Base-by-base conservation (phyloP, 2,888 invertebrate genomes). In the Drosophila mayaguana region DNA sequence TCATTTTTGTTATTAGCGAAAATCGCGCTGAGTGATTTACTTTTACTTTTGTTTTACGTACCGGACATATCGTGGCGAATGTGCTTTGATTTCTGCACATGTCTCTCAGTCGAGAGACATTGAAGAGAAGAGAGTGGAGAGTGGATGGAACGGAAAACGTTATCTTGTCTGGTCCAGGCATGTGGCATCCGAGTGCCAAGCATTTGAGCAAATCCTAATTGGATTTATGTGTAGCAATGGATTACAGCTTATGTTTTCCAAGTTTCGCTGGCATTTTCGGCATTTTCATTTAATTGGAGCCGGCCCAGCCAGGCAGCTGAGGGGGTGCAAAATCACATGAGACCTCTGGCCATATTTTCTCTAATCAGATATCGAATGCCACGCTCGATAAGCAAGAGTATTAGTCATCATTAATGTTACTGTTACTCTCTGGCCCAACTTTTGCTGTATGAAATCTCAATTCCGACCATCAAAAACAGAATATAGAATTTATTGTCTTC, bases 1-100 rank as follows among this genome's bases (percentile, higher is more conserved):
- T 81, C 79, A 90, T 90, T 87, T 91, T 90, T 88, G 90, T 91
- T 90, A 91, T 90, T 91, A 90, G 91, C 82, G 80, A 76, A 87
- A 91, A 83, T 87, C 81, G 81, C 79, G 84, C 63, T 83, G 83
- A 91, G 91, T 91, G 91, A 90, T 90, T 91, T 91, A 88, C 89
- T 90, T 86, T 74, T 74, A 78, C 81, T 89, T 90, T 89, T 86
- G 89, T 86, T 79, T 88, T 77, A 63, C 63, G 50, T 36, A 48
- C 48, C 64, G 62, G 79, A 68, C 78, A 76, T 40, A 56, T 77
- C 48, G 57, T 14, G 34, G 50, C 34, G 56, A 48, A 69, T 80
- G 66, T 57, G 63, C 80, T 80, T 75, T 81, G 89, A 81, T 88
- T 88, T 79, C 56, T 53, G 61, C 80, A 69, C 78, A 79, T 66